Evolutionary conservation across 1,140 invertebrate species (phyloP).

Genomic region (Panonychus citri): DNA sequence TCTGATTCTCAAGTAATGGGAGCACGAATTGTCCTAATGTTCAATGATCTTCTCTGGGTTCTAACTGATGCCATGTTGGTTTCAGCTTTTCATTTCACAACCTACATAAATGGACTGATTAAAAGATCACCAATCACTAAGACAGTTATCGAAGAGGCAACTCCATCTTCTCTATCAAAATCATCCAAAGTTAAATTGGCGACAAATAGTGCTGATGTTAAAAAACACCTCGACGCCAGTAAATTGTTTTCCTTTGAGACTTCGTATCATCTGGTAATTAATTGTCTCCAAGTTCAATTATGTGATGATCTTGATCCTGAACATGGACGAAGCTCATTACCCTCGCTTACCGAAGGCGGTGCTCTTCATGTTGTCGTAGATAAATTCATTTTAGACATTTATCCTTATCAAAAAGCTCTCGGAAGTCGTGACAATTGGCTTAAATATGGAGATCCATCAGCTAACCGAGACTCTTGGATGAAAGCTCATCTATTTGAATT

Average conservation of each 20-base stretch:
- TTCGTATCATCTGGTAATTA: conserved; percentile 84
- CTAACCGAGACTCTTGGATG: conserved; percentile 23
- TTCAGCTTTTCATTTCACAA: conserved; percentile 36
- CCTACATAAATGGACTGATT: conserved; percentile 6
- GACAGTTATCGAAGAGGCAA: neutral
- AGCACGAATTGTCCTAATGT: conserved; percentile 66
- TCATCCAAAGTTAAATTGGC: neutral
- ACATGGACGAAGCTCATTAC: conserved; percentile 47
- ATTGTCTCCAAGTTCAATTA: conserved; percentile 82
- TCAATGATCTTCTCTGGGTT: conserved; percentile 95
- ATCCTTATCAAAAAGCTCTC: conserved; percentile 79
- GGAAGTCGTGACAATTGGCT: conserved; percentile 68
- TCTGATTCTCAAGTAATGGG: conserved; percentile 78
- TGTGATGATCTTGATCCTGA: conserved; percentile 51
- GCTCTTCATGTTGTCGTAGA: conserved; percentile 72
- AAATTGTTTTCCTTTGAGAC: conserved; percentile 67
- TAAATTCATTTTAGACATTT: conserved; percentile 74
- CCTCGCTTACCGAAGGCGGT: conserved; percentile 60
- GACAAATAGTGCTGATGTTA: neutral
- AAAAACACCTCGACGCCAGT: neutral
- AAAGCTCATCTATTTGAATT: conserved; percentile 22
- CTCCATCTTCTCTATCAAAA: neutral
- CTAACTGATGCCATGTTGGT: conserved; percentile 86
- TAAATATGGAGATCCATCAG: conserved; percentile 23
- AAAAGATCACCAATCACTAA: conserved; percentile 9